Evolutionary conservation across 1,140 invertebrate species (phyloP).

Genomic region (Drosophila nigrodunni): DNA sequence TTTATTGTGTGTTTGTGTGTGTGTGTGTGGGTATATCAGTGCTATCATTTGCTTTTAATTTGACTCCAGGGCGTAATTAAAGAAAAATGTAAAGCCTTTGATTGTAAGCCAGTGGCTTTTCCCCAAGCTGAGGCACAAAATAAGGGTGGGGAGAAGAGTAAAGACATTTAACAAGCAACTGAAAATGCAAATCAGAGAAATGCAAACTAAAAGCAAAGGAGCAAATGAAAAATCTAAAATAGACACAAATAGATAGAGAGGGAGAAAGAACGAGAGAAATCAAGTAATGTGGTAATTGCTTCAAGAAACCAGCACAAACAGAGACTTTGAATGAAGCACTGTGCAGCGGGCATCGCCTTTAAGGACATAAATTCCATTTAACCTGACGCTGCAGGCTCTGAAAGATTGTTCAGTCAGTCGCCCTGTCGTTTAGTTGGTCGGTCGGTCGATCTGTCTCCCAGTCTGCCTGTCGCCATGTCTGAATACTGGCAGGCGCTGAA

Average conservation of each 20-base stretch:
- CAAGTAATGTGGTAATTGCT: constrained; percentile 72
- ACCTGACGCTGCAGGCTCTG: constrained; percentile 66
- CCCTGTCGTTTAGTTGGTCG: not conserved
- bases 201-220: constrained; percentile 55
- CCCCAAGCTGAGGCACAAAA: not conserved
- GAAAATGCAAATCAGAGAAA: constrained; percentile 67
- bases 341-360: constrained; percentile 47
- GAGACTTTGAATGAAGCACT: not conserved
- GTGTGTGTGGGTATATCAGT: constrained; percentile 29
- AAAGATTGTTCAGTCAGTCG: constrained; percentile 18
- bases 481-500: constrained; percentile 46
- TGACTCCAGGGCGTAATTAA: constrained; percentile 79
- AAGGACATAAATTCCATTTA: constrained; percentile 77
- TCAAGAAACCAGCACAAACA: constrained; percentile 57
- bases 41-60: constrained; percentile 81
- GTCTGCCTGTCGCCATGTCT: constrained; percentile 2
- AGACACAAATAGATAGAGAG: not conserved
- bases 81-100: constrained; percentile 81
- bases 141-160: not conserved
- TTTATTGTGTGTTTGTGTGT: constrained; percentile 11
- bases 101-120: constrained; percentile 57
- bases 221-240: constrained; percentile 23
- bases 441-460: not conserved
- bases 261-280: constrained; percentile 11
- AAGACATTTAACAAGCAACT: constrained; percentile 16